These are phyloP conservation scores for Pangasius macronema DNA, from an alignment of 2,797 vertebrate species.

Conservation along the genomic window DNA sequence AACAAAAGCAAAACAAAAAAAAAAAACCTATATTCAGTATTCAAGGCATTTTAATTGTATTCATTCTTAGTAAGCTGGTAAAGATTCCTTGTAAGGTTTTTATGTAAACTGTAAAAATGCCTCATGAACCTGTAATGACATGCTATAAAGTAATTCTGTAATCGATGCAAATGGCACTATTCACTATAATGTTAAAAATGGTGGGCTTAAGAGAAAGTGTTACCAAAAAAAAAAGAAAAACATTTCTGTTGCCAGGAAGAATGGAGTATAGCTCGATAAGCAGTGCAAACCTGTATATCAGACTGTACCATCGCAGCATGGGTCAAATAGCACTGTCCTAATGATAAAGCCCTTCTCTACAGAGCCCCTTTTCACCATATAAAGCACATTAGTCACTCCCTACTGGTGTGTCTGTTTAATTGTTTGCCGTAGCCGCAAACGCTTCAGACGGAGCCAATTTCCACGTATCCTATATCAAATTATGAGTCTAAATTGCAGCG, in stretches of 20 bases:
- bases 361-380: background rate
- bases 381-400: conserved; percentile 24
- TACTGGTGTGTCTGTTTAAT: background rate
- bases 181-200: background rate
- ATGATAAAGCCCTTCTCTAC: conserved; percentile 39
- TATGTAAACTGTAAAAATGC: background rate
- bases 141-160: background rate
- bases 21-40: background rate
- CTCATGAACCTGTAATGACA: background rate
- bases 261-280: background rate
- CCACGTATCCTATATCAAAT: conserved; percentile 25
- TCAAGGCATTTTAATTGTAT: background rate
- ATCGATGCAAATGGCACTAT: background rate
- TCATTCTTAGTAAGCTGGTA: too few species aligned
- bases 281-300: background rate
- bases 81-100: background rate
- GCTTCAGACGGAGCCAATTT: conserved; percentile 22
- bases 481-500: conserved; percentile 50
- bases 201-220: background rate
- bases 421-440: background rate
- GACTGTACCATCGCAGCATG: background rate
- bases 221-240: background rate
- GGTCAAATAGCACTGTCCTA: conserved; percentile 44
- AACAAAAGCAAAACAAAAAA: background rate
- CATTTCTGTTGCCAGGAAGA: too few species aligned